These are phyloP conservation scores for Spodoptera picta DNA, from an alignment of 2,888 invertebrate genomes.

Conservation along the genomic window DNA sequence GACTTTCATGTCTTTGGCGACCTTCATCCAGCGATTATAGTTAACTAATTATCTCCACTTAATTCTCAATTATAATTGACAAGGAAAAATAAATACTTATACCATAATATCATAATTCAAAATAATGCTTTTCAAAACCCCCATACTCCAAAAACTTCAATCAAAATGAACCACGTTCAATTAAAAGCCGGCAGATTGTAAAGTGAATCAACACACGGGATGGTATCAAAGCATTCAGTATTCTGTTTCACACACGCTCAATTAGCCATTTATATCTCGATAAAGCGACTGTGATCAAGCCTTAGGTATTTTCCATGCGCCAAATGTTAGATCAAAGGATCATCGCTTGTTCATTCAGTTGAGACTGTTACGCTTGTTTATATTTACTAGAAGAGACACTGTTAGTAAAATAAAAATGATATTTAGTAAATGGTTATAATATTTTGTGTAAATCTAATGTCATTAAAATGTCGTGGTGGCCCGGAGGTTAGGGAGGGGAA, in stretches of 20 bases:
- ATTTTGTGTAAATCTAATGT: too few species aligned
- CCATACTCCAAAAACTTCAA: neutral
- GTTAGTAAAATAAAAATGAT: neutral
- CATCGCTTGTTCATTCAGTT: conserved; percentile 78
- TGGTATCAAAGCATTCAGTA: conserved; percentile 71
- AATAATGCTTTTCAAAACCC: neutral
- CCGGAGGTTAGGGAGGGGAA: too few species aligned
- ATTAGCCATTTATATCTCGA: conserved; percentile 78
- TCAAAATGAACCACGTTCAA: conserved; percentile 29
- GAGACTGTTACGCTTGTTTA: conserved; percentile 65
- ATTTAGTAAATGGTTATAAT: too few species aligned
- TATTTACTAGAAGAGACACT: conserved; percentile 32
- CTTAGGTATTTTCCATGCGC: conserved; percentile 74
- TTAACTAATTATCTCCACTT: too few species aligned
- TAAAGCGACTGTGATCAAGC: conserved; percentile 73
- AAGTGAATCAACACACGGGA: conserved; percentile 49
- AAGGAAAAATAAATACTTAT: too few species aligned
- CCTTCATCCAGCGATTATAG: too few species aligned
- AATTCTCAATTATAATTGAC: too few species aligned
- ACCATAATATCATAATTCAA: too few species aligned
- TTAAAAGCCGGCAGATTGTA: conserved; percentile 40
- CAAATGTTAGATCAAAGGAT: conserved; percentile 82
- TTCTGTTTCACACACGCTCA: conserved; percentile 77
- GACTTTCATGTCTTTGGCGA: too few species aligned
- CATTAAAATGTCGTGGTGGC: too few species aligned